Evolutionary conservation across 23 tunicate species (phyloP).

Genomic region (Trididemnum clinides): DNA sequence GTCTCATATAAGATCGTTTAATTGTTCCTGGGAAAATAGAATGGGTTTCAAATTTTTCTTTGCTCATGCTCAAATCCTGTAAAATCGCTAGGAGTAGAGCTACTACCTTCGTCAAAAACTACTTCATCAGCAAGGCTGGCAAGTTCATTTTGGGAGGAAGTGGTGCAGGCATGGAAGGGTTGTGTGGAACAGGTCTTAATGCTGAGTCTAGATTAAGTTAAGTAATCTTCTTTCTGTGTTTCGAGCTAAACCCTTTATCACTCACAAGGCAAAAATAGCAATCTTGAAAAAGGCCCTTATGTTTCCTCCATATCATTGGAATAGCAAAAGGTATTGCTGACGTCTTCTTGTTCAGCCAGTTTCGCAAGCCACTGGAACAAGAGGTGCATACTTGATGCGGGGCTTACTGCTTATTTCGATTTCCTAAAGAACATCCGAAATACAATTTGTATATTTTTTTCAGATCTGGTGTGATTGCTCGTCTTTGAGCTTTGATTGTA

Average conservation of each 20-base stretch:
- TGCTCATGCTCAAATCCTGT: slow-evolving; percentile 13
- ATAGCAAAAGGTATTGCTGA: slow-evolving; percentile 31
- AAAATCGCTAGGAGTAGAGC: background rate
- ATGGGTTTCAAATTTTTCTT: slow-evolving; percentile 21
- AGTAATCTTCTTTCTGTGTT: slow-evolving; percentile 11
- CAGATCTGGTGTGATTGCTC: too few relatives aligned
- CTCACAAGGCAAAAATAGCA: slow-evolving; percentile 33
- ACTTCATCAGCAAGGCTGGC: slow-evolving; percentile 31
- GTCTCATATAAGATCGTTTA: slow-evolving; percentile 36
- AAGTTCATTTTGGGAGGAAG: background rate
- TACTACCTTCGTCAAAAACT: slow-evolving; percentile 11
- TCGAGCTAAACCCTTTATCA: slow-evolving; percentile 27
- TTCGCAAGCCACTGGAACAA: slow-evolving; percentile 27
- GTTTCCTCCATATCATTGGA: slow-evolving; percentile 33
- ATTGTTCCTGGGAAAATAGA: slow-evolving; percentile 24
- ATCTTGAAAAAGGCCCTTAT: slow-evolving; percentile 1
- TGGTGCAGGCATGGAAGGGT: slow-evolving; percentile 20
- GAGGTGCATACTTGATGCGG: slow-evolving; percentile 24
- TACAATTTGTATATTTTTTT: too few relatives aligned
- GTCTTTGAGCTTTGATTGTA: too few relatives aligned
- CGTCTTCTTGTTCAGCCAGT: slow-evolving; percentile 22
- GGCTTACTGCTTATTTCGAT: slow-evolving; percentile 14
- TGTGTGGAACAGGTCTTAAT: slow-evolving; percentile 23
- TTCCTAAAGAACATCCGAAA: too few relatives aligned
- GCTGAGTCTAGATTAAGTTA: slow-evolving; percentile 10